Evolutionary conservation across 2,888 invertebrate genomes (phyloP).

Genomic region (Nomada hirtipes): DNA sequence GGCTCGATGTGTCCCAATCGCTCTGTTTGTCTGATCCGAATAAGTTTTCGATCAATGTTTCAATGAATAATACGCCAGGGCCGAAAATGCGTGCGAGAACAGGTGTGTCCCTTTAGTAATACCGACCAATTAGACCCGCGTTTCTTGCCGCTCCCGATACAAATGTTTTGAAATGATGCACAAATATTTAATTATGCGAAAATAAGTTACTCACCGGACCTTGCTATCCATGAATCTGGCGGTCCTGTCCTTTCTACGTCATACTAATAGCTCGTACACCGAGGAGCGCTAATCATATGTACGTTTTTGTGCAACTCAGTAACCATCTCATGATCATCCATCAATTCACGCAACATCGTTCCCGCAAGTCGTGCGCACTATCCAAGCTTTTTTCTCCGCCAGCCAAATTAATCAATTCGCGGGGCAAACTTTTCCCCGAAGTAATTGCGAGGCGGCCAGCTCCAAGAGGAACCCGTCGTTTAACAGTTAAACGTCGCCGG

Average conservation of each 20-base stretch:
- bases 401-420: conserved; percentile 28
- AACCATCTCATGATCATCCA: not conserved
- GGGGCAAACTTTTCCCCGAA: conserved; percentile 38
- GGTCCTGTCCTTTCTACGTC: not conserved
- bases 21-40: too few relatives aligned
- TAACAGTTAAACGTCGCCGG: conserved; percentile 37
- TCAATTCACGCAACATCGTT: not conserved
- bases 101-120: too few relatives aligned
- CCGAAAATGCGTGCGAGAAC: too few relatives aligned
- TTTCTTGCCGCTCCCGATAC: not conserved
- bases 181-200: conserved; percentile 34
- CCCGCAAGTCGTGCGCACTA: too few relatives aligned
- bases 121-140: too few relatives aligned
- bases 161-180: conserved; percentile 5
- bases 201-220: not conserved
- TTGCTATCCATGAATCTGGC: not conserved
- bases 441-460: conserved; percentile 28
- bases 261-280: not conserved
- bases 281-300: too few relatives aligned
- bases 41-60: too few relatives aligned
- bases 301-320: too few relatives aligned
- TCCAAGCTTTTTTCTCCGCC: not conserved
- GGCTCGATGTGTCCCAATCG: too few relatives aligned
- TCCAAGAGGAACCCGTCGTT: conserved; percentile 30
- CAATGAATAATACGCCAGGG: too few relatives aligned